Base-by-base conservation (phyloP, 2,113 vertebrate genomes). In the Campylomormyrus tamandua region DNA sequence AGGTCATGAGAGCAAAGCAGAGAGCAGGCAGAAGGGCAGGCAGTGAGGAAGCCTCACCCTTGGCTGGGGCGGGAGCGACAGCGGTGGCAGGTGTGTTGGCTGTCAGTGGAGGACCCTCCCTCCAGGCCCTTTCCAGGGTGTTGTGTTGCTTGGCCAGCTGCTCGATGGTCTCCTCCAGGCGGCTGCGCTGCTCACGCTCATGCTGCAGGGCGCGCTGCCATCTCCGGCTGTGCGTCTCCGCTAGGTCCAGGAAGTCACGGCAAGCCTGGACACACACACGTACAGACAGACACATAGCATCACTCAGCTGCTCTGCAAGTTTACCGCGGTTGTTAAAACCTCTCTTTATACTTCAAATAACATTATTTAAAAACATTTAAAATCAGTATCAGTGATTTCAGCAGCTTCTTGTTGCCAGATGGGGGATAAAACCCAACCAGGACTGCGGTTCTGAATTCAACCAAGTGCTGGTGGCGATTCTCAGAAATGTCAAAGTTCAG, bases 71-170 rank as follows among this genome's bases (percentile, higher is more conserved):
- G 90, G 95, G 83, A 77, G 87, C 91, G 90, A 94, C 94, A 56
- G 86, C 91, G 90, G 94, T 94, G 62, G 62, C 8, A 3, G 95
- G 89, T 42, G 94, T 87, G 93, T 92, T 94, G 27, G 96, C 84
- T 31, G 94, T 74, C 46, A 96, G 96, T n/a, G 97, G 93, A 0
- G 98, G 97, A 0, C 96, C 96, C 21, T 97, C 96, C 3, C 97
- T 97, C 95, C 98, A 99, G 95, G 98, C 98, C 1, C 97, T 94
- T 93, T 99, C 98, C 92, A 99, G 96, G 95, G 97, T 99, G 96
- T 99, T 99, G 95, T 99, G 98, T 94, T 99, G 98, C 92, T 98
- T 99, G 94, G 98, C 98, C 92, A 99, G 80, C 95, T 99, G 98
- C 95, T 99, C 98, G 10, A 99, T 98, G 92, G 98, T 99, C 93